Evolutionary conservation across 2,113 vertebrate genomes (phyloP), one percentile per base, ranked within the genome.

Genomic region (Aix galericulata): DNA sequence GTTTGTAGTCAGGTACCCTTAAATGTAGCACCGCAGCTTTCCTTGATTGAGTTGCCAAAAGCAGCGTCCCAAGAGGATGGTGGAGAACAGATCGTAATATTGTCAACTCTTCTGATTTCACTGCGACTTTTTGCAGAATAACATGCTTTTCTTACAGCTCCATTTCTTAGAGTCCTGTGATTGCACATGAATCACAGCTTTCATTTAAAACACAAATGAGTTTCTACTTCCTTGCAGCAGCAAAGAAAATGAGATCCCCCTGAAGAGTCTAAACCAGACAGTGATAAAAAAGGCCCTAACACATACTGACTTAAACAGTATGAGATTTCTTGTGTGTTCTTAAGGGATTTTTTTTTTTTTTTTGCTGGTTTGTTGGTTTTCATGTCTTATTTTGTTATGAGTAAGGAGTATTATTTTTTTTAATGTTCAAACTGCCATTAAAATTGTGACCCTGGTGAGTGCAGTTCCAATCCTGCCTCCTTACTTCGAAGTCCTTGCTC

Each of bases 171-270:
- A 92, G 52, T 89, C 85, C 68, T 88, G 79, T 91, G 91, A 93
- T 86, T 93, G 91, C 89, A 84, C 85, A 75, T 88, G 91, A 93
- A 94, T 95, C 88, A 94, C 95, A 95, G 88, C 76, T 95, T 96
- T 95, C 88, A 81, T 95, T 95, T 95, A 95, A 93, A 95, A 95
- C 94, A 92, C 94, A 96, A 92, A 94, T 91, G 91, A 95, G 81
- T 89, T 95, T 89, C 86, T 92, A 76, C 91, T 93, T 95, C 82
- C 72, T 74, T 85, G 76, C 85, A 90, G 93, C 85, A 93, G 91
- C 60, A 74, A 59, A 80, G 89, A 86, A 94, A 96, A 90, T 85
- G 67, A 86, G 85, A 93, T 91, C 85, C 76, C 79, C 82, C 66
- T 74, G 79, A 94, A 95, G 56, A 89, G 76, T 63, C 88, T 89